phyloP scores from a whole-genome alignment of 35 echinoderm and acorn worm species.

The Apostichopus japonicus region DNA sequence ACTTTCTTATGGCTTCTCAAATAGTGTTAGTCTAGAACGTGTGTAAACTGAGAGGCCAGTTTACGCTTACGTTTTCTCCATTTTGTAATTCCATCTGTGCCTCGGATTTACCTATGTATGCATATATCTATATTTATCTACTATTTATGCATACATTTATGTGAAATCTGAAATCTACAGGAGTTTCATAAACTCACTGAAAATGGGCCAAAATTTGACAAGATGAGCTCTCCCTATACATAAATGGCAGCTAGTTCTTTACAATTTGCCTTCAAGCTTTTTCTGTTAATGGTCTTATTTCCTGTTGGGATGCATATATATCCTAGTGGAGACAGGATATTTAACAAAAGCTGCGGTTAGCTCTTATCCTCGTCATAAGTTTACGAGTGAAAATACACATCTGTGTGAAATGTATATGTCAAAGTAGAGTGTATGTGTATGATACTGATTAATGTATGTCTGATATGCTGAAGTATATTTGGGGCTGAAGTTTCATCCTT shows the following conservation, averaged over 20 bases:
- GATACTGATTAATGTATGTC: no score
- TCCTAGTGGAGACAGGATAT: neutral
- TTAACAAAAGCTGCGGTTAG: no score
- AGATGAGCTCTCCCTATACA: neutral
- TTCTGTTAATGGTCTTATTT: neutral
- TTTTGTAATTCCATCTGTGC: neutral
- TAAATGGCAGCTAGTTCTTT: neutral
- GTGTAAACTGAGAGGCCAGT: neutral
- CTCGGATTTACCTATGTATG: neutral
- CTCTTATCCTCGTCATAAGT: no score
- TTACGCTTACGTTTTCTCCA: neutral
- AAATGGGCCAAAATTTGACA: neutral
- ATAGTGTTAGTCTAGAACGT: no score
- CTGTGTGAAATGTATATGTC: no score
- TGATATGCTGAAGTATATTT: no score
- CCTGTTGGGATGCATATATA: neutral
- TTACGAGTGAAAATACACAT: no score
- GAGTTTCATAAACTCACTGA: neutral
- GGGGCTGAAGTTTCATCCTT: no score
- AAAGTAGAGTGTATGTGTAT: no score
- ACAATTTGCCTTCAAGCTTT: neutral
- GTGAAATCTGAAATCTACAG: neutral
- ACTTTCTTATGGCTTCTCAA: no score
- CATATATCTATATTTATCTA: neutral
- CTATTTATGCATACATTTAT: neutral